Conservation (phyloP, 2,888 invertebrate species). For the Dorcus parallelipipedus region DNA sequence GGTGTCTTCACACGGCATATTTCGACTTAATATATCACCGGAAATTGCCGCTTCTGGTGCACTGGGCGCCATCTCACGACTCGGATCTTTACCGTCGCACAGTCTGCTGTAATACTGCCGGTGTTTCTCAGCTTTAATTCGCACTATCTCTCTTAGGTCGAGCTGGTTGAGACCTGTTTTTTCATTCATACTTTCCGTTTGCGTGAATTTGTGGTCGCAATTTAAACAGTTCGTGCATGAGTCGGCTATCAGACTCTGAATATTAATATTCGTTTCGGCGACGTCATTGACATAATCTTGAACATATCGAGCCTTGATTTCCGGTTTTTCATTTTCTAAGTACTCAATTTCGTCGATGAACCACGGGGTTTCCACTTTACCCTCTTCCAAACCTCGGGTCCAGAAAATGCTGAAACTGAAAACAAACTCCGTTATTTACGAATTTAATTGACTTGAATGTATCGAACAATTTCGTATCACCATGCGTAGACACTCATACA, state of each 20-base stretch:
- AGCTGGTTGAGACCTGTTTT: conserved; percentile 7
- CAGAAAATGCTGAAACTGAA: conserved; percentile 43
- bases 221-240: neutral
- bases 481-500: too few species aligned
- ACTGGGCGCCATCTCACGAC: conserved; percentile 29
- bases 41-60: conserved; percentile 6
- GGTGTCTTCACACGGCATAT: neutral
- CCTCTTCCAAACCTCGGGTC: conserved; percentile 35
- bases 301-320: neutral
- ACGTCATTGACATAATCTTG: neutral
- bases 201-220: neutral
- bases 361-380: conserved; percentile 32
- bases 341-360: conserved; percentile 31
- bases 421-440: neutral
- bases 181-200: neutral
- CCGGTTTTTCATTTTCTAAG: conserved; percentile 1
- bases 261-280: neutral
- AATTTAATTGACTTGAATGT: too few species aligned
- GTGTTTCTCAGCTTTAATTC: conserved; percentile 40
- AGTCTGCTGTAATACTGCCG: conserved; percentile 33
- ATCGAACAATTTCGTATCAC: too few species aligned
- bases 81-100: neutral
- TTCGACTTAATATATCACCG: neutral
- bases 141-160: conserved; percentile 34
- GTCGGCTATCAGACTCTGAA: neutral